Conservation (phyloP, 2,113 vertebrate genomes). For the Meleagris gallopavo region DNA sequence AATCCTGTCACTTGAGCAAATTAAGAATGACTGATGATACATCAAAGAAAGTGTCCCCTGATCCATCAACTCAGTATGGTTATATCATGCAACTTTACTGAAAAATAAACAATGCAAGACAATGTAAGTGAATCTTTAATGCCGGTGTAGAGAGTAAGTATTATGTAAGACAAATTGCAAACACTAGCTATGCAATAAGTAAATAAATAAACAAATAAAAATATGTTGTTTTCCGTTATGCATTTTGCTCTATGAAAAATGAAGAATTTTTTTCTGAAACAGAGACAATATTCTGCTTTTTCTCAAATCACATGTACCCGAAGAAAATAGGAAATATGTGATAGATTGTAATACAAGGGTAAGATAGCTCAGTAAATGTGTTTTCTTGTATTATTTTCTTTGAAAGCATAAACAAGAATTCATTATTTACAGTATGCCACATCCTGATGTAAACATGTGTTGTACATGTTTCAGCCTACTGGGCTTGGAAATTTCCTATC, state of each 20-base stretch:
- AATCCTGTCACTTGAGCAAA: not conserved
- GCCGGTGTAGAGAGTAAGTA: not conserved
- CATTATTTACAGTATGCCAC: not conserved
- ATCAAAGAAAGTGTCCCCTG: not conserved
- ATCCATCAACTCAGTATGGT: not conserved
- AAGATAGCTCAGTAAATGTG: not conserved
- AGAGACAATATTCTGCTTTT: constrained; percentile 58
- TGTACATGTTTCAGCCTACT: constrained; percentile 8
- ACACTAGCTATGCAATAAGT: not conserved
- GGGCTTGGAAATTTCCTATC: not conserved
- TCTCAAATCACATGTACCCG: constrained; percentile 54
- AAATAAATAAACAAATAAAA: not conserved
- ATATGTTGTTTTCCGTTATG: not conserved
- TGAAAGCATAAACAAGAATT: not conserved
- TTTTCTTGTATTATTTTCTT: not conserved
- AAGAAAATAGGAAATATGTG: constrained; percentile 8
- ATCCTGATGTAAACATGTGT: not conserved
- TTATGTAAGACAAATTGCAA: constrained; percentile 6
- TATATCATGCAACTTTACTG: not conserved
- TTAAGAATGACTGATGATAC: not conserved
- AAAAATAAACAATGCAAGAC: constrained; percentile 3
- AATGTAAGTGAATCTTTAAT: not conserved
- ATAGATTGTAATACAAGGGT: constrained; percentile 31
- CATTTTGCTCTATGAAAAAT: constrained; percentile 26
- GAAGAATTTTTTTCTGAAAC: constrained; percentile 52